These are phyloP conservation scores for Varanus salvator DNA, from an alignment of 2,113 vertebrate genomes.

Conservation along the genomic window DNA sequence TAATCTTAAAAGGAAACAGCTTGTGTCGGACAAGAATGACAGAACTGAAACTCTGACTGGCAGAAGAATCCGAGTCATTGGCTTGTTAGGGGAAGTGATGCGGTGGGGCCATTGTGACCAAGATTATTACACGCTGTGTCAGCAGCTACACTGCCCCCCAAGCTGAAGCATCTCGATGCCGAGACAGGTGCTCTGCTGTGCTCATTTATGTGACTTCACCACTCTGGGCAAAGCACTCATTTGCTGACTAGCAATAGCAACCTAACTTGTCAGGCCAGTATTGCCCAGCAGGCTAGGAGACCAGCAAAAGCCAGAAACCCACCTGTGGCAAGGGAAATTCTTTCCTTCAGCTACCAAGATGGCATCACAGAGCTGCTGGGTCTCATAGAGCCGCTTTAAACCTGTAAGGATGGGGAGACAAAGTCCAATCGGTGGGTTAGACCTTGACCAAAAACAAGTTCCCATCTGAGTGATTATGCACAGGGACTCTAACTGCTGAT, in stretches of 20 bases:
- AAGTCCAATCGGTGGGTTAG: background rate
- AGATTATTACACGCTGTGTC: background rate
- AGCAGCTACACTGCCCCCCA: background rate
- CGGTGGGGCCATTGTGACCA: constrained; percentile 15
- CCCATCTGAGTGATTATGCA: background rate
- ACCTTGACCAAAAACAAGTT: background rate
- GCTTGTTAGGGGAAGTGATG: background rate
- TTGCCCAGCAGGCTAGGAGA: background rate
- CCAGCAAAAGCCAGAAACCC: background rate
- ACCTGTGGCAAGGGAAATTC: constrained; percentile 47
- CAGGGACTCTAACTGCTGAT: background rate
- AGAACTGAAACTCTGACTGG: background rate
- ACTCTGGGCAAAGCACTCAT: background rate
- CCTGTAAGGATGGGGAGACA: constrained; percentile 21
- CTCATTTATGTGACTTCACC: background rate
- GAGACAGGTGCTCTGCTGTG: background rate
- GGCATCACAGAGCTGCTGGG: constrained; percentile 39
- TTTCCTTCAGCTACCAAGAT: constrained; percentile 34
- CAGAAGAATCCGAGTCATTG: background rate
- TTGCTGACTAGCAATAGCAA: background rate
- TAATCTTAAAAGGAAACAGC: background rate
- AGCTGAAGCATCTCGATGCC: background rate
- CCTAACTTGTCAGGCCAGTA: background rate
- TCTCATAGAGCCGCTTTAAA: constrained; percentile 24
- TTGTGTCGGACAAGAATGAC: background rate